Conservation (phyloP, 2,888 invertebrate genomes). For the Drosophila mettleri region DNA sequence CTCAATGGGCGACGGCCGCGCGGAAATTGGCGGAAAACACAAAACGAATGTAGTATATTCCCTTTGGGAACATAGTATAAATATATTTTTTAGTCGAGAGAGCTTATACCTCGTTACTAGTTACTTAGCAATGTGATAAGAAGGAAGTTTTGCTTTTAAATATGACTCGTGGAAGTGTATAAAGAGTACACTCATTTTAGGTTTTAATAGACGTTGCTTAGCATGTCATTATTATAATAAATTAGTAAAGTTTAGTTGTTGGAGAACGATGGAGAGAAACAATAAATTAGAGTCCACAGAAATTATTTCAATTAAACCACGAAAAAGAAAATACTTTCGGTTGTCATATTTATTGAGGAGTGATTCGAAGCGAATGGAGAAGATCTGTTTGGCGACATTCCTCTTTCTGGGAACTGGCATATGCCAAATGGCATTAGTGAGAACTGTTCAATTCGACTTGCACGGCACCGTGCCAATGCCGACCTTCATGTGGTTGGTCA, state of each 20-base stretch:
- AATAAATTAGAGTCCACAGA: background rate
- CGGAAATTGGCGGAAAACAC: no score
- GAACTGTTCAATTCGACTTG: background rate
- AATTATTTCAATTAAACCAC: background rate
- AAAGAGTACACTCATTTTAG: background rate
- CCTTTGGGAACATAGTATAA: no score
- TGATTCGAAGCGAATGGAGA: conserved; percentile 4
- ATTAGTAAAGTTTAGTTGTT: background rate
- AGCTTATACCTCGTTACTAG: no score
- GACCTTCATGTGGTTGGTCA: conserved; percentile 36
- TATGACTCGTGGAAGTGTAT: no score
- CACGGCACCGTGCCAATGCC: conserved; percentile 15
- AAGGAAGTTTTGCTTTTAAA: no score
- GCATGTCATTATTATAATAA: background rate
- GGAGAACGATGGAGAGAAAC: background rate
- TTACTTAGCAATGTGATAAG: no score
- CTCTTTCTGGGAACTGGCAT: conserved; percentile 2
- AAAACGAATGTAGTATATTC: no score
- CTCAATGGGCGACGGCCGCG: no score
- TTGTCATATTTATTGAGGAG: no score
- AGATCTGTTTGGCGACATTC: conserved; percentile 4
- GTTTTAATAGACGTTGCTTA: conserved; percentile 1
- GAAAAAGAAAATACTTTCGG: accelerated
- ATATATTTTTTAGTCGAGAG: no score
- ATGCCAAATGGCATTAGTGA: conserved; percentile 12